These are phyloP conservation scores for Etheostoma nigrum DNA, from an alignment of 2,797 vertebrate species.

Conservation along the genomic window DNA sequence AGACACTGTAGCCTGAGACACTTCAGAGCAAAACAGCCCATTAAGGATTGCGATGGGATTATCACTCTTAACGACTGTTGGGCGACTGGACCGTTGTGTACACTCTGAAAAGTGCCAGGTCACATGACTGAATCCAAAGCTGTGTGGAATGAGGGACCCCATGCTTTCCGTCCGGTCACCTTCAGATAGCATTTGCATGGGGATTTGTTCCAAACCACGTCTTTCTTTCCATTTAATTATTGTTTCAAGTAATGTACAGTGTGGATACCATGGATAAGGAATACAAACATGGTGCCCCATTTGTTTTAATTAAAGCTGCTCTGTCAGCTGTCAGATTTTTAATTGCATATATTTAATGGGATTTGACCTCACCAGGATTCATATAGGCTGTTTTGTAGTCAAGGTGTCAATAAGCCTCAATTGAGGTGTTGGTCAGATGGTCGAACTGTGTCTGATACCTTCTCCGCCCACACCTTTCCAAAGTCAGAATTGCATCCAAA, in stretches of 20 bases:
- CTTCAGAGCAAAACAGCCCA: conserved; percentile 72
- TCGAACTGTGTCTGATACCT: background rate
- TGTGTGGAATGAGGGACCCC: background rate
- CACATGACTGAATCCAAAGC: conserved; percentile 22
- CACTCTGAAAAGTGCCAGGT: conserved; percentile 51
- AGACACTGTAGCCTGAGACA: conserved; percentile 65
- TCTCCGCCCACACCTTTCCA: background rate
- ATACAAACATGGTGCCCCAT: background rate
- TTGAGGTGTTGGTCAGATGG: background rate
- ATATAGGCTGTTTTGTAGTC: background rate
- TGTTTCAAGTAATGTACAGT: conserved; percentile 4
- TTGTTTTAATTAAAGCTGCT: conserved; percentile 16
- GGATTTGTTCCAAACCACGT: conserved; percentile 6
- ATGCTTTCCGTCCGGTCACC: conserved; percentile 33
- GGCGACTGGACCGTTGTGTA: conserved; percentile 44
- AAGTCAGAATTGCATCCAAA: background rate
- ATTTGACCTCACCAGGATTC: background rate
- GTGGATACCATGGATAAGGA: background rate
- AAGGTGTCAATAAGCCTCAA: background rate
- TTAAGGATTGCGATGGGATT: conserved; percentile 76
- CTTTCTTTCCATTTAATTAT: conserved; percentile 19
- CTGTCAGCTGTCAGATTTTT: background rate
- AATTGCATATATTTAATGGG: background rate
- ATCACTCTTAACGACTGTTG: conserved; percentile 71
- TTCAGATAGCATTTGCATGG: conserved; percentile 12